Evolutionary conservation across 2,113 vertebrate species (phyloP), one percentile per base, ranked within the genome.

Genomic region (Strigops habroptila): DNA sequence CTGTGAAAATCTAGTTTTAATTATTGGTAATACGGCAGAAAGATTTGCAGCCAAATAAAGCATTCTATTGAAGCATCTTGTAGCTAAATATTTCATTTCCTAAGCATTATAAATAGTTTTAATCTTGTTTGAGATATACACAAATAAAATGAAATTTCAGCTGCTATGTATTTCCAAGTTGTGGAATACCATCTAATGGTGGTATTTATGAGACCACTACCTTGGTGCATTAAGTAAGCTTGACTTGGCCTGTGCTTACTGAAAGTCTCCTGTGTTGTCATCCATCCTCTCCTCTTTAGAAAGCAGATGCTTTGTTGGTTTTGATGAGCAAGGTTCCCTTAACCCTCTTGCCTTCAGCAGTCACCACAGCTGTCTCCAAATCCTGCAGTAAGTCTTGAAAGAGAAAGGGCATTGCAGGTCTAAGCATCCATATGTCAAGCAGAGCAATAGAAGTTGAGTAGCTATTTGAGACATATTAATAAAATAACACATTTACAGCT

Each of bases 41-140:
- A 85, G 82, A 95, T 95, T 92, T 30, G 51, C 60, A 77, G 95
- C 96, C 96, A 84, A 90, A 95, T 39, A 69, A 93, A 79, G 33
- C 31, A 14, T 88, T 96, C 94, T 81, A 85, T 87, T 96, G 95
- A 88, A 88, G 94, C 4, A 12, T 85, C 89, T 95, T 51, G 16
- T 83, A 93, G 94, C 92, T 77, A 91, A 96, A 91, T 93, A 74
- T 95, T 97, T 96, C 78, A 96, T 96, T 96, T 96, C 94, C 86
- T 4, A 53, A 53, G 82, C 81, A 12, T 93, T 89, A 88, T 44
- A 91, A 95, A 59, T 63, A 73, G 79, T 68, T 93, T 57, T 75
- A 94, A 85, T 97, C 90, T 41, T 44, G 68, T 91, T 62, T 74
- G 85, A 75, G 70, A 57, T 60, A 43, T 55, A 67, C 46, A 55